Conservation (phyloP, 2,888 invertebrate species). For the Drosophila limbata region DNA sequence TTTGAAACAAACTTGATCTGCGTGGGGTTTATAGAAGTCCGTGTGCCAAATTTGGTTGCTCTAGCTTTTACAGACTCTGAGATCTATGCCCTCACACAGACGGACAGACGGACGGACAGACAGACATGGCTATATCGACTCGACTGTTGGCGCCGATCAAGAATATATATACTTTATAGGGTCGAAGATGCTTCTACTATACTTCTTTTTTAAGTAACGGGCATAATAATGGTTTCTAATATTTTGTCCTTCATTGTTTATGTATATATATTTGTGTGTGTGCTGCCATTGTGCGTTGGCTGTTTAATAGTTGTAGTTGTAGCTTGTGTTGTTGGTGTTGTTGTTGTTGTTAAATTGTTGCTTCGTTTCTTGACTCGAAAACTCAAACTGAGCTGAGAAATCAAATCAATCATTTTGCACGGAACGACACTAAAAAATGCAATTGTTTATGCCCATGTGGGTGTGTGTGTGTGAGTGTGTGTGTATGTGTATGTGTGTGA, state of each 20-base stretch:
- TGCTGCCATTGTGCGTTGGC: conserved; percentile 72
- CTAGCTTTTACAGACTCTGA: no score
- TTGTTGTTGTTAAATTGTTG: conserved; percentile 36
- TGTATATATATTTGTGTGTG: conserved; percentile 16
- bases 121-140: no score
- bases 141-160: no score
- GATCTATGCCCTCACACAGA: no score
- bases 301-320: conserved; percentile 22
- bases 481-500: conserved; percentile 12
- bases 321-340: conserved; percentile 13
- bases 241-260: background rate
- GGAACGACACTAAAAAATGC: conserved; percentile 74
- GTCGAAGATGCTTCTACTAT: no score
- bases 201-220: no score
- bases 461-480: conserved; percentile 16
- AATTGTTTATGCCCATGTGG: conserved; percentile 57
- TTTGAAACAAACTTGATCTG: no score
- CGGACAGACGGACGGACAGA: no score
- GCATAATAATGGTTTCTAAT: no score
- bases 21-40: no score
- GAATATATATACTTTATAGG: no score
- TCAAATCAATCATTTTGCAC: conserved; percentile 78
- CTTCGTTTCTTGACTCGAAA: conserved; percentile 53
- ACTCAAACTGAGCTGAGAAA: conserved; percentile 63
- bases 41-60: no score